phyloP scores from a whole-genome alignment of 2,113 vertebrate genomes.

The Lucifuga dentata region DNA sequence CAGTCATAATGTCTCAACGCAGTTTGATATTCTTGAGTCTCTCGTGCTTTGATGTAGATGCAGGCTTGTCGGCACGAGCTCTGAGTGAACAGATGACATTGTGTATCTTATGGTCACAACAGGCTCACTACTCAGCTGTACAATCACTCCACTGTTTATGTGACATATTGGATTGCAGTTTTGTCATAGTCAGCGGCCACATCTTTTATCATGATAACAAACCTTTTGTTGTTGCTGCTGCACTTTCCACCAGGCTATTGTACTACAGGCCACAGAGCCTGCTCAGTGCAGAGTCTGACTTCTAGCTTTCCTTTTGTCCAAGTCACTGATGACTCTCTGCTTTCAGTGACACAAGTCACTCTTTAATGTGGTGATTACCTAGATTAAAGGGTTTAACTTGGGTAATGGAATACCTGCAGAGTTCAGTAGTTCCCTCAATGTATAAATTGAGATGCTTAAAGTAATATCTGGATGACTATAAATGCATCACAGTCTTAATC shows the following conservation, averaged over 20 bases:
- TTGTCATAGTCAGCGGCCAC: constrained; percentile 55
- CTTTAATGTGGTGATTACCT: background rate
- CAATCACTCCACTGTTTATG: constrained; percentile 61
- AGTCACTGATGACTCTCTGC: constrained; percentile 26
- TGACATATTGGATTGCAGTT: constrained; percentile 62
- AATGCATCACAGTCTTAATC: background rate
- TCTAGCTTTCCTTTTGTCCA: constrained; percentile 18
- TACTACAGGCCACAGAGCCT: constrained; percentile 22
- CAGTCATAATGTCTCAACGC: background rate
- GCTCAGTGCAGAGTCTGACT: constrained; percentile 23
- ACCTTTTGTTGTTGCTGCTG: constrained; percentile 36
- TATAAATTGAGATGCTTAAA: no score
- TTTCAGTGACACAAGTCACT: constrained; percentile 11
- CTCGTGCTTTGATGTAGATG: background rate
- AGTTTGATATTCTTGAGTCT: background rate
- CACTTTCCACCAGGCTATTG: constrained; percentile 38
- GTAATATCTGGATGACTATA: constrained; percentile 6
- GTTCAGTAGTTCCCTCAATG: no score
- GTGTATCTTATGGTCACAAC: constrained; percentile 35
- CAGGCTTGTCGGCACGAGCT: background rate
- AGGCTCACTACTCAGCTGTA: constrained; percentile 34
- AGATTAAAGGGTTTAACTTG: background rate
- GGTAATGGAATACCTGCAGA: no score
- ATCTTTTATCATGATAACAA: constrained; percentile 60
- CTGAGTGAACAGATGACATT: background rate